Evolutionary conservation across 1,140 invertebrate species (phyloP).

Genomic region (Triops longicaudatus): DNA sequence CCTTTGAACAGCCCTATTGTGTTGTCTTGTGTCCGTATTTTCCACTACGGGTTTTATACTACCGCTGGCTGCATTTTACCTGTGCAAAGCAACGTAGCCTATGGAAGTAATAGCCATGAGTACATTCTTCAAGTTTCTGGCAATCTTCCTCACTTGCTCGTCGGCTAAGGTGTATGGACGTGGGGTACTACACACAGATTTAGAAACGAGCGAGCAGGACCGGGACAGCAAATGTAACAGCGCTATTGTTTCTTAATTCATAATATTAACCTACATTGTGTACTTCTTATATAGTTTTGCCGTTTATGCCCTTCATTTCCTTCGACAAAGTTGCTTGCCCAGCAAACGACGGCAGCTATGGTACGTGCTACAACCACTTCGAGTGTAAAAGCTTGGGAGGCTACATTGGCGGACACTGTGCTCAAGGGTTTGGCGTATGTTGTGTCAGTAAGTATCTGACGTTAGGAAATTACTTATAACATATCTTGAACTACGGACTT

Average conservation of each 20-base stretch:
- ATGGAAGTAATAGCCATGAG: neutral
- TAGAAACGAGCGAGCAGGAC: neutral
- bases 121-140: neutral
- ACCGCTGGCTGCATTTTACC: constrained; percentile 3
- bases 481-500: constrained; percentile 19
- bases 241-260: neutral
- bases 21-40: neutral
- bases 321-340: constrained; percentile 59
- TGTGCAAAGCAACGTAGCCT: neutral
- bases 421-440: constrained; percentile 62
- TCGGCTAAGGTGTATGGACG: neutral
- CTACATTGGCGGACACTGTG: constrained; percentile 61
- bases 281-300: constrained; percentile 48
- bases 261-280: neutral
- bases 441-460: constrained; percentile 60
- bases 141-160: neutral
- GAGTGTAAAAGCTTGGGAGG: constrained; percentile 59
- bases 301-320: constrained; percentile 62
- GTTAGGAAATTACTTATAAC: neutral
- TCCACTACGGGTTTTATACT: neutral
- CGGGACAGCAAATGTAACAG: constrained; percentile 24
- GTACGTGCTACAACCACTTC: constrained; percentile 56
- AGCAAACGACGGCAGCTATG: constrained; percentile 60
- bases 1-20: neutral
- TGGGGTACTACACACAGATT: neutral